A percentile compares a stretch with the other conserved stretches of the same genome.
These are phyloP conservation scores for Perccottus glenii DNA, from an alignment of 2,113 vertebrate genomes.

Conservation along the genomic window DNA sequence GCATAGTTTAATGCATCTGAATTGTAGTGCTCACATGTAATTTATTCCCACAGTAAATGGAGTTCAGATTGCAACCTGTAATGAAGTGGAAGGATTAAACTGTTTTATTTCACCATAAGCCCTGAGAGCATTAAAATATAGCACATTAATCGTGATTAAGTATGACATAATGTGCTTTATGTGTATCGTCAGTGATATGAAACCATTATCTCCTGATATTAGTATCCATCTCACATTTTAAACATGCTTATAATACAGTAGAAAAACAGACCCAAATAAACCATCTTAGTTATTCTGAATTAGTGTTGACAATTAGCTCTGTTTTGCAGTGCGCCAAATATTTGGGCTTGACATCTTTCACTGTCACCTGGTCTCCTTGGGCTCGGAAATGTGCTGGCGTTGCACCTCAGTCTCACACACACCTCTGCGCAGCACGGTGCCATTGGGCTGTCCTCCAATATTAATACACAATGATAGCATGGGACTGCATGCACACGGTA, in stretches of 20 bases:
- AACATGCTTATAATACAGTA: background rate
- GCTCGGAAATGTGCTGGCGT: conserved; percentile 34
- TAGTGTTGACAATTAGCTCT: background rate
- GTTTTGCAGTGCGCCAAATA: conserved; percentile 18
- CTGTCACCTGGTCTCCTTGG: conserved; percentile 37
- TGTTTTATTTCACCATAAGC: conserved; percentile 29
- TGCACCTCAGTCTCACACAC: conserved; percentile 36
- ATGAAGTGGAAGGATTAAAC: conserved; percentile 22
- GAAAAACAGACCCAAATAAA: background rate
- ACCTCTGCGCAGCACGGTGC: conserved; percentile 2
- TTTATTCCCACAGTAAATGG: conserved; percentile 2
- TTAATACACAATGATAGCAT: conserved; percentile 40
- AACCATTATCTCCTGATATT: background rate
- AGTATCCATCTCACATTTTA: background rate
- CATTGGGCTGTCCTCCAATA: conserved; percentile 42
- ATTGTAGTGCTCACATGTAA: background rate
- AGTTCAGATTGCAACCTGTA: conserved; percentile 1
- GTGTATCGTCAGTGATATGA: conserved; percentile 1
- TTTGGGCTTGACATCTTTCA: conserved; percentile 47
- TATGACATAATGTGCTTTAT: conserved; percentile 24
- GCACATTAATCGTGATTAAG: conserved; percentile 9
- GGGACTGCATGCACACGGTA: conserved; percentile 44
- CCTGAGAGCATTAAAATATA: conserved; percentile 26
- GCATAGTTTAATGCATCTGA: too few relatives aligned
- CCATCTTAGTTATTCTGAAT: background rate